These are phyloP conservation scores for Troglohyphantes excavatus DNA, from an alignment of 2,888 invertebrate genomes.

Conservation along the genomic window DNA sequence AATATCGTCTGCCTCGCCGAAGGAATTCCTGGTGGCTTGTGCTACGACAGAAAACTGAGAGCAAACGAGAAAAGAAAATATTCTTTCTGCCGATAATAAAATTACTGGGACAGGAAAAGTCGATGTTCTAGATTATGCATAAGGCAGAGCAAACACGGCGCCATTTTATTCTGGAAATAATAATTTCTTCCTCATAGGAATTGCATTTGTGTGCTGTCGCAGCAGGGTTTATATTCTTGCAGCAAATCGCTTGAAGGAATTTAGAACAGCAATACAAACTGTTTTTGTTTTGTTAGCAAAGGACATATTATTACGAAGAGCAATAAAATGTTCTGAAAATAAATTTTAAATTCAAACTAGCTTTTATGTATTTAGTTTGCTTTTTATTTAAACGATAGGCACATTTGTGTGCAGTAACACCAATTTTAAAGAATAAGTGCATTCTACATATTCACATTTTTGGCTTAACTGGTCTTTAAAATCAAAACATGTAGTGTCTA, in stretches of 20 bases:
- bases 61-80: not conserved
- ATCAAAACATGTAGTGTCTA: too few species aligned
- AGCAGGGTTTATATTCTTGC: not conserved
- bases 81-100: slow-evolving; percentile 28
- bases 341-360: not conserved
- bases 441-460: too few species aligned
- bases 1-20: not conserved
- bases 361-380: not conserved
- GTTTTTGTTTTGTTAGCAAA: too few species aligned
- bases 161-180: slow-evolving; percentile 29
- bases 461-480: too few species aligned
- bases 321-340: too few species aligned
- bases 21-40: slow-evolving; percentile 9
- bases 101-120: slow-evolving; percentile 19
- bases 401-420: not conserved
- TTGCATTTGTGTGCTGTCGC: not conserved
- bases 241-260: not conserved
- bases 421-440: not conserved
- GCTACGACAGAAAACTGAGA: not conserved
- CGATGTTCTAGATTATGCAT: slow-evolving; percentile 43
- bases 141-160: slow-evolving; percentile 20
- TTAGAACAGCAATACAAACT: not conserved
- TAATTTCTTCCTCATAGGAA: slow-evolving; percentile 38
- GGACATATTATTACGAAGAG: not conserved
- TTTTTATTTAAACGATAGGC: not conserved